Evolutionary conservation across 2,113 vertebrate genomes (phyloP), one percentile per base, ranked within the genome.

Genomic region (Labrus mixtus): DNA sequence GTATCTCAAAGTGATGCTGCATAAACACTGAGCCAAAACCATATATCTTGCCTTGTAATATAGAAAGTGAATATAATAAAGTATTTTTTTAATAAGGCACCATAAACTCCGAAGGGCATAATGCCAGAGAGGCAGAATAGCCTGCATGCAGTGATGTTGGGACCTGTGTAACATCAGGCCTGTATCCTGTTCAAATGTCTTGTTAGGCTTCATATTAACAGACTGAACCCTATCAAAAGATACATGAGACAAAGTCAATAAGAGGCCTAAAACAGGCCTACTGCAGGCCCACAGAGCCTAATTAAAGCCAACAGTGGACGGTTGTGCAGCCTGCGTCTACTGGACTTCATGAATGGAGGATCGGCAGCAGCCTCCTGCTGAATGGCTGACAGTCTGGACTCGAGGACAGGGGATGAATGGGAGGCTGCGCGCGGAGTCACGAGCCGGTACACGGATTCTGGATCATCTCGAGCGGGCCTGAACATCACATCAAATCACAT

Each of bases 311-410:
- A 48, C 81, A 85, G 81, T 65, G 77, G 73, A 48, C 66, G 55
- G 61, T 61, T 78, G 79, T 86, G 82, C 79, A 74, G 73, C 67
- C 86, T 82, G 83, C 77, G 79, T n/a, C n/a, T 69, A 73, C 70
- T 81, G 79, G 81, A 90, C 87, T 92, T 93, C 90, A 93, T 93
- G 90, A 92, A 93, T 93, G 91, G 82, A 48, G 82, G 74, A 45
- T 66, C 6, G 51, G 82, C 61, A 19, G 81, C 85, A 71, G 78
- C 77, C 75, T 83, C 54, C 80, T 84, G 69, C 83, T 91, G 87
- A 92, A 93, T 92, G 92, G 86, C 79, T 89, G 71, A 68, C 81
- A 74, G 75, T 10, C 79, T 1, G 80, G 66, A 77, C 81, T 79
- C 55, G 54, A 66, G 23, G n/a, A 60, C 54, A 8, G 76, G 33